Percentiles rank a stretch among this genome's conserved stretches.
Evolutionary conservation across 2,113 vertebrate species (phyloP).

Genomic region (Herpetotheres cachinnans): DNA sequence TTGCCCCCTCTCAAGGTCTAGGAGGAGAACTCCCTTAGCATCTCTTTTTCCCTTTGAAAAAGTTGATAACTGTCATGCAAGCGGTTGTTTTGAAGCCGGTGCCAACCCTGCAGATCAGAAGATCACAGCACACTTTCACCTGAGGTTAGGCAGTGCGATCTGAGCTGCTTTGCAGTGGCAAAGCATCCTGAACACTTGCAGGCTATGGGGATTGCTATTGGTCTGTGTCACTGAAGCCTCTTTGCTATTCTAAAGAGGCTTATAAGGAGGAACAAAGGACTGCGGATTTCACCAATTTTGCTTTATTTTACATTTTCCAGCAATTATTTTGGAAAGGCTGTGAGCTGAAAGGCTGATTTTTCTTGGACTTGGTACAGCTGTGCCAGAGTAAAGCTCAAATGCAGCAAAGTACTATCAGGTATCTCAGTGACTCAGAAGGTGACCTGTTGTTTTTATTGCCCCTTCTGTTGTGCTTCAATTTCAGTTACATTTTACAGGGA

Average conservation of each 20-base stretch:
- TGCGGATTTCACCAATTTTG: neutral
- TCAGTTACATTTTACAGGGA: neutral
- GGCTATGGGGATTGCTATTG: neutral
- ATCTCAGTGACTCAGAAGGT: neutral
- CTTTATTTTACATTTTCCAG: neutral
- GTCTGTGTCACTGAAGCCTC: neutral
- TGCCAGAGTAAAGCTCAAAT: neutral
- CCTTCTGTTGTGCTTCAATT: conserved; percentile 28
- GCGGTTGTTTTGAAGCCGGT: conserved; percentile 1
- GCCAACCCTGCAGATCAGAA: conserved; percentile 8
- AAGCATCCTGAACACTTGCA: neutral
- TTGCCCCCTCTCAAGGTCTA: conserved; percentile 25
- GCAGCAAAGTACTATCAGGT: neutral
- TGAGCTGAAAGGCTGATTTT: conserved; percentile 6
- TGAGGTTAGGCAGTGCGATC: neutral
- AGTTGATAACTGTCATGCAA: neutral
- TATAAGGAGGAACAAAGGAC: neutral
- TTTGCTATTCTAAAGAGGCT: conserved; percentile 26
- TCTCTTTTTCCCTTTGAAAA: conserved; percentile 19
- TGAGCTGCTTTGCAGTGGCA: neutral
- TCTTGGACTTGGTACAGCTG: neutral
- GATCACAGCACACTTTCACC: conserved; percentile 39
- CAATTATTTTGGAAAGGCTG: neutral
- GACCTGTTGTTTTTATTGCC: conserved; percentile 18
- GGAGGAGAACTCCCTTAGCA: neutral